These are phyloP conservation scores for Hofmannophila pseudospretella DNA, from an alignment of 2,888 invertebrate species.

Conservation along the genomic window DNA sequence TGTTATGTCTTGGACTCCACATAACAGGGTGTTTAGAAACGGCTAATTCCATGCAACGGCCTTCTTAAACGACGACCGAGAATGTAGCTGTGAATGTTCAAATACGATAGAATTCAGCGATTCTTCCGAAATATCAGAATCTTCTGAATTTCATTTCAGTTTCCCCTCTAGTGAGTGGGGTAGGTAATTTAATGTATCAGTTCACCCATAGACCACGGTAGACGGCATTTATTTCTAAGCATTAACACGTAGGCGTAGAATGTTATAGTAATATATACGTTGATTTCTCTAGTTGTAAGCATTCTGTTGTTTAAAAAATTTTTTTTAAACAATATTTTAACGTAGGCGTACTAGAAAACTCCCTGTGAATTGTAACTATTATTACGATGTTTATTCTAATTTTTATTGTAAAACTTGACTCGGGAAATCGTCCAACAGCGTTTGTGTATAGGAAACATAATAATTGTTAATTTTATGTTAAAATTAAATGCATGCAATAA, in stretches of 20 bases:
- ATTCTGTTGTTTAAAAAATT: constrained; percentile 58
- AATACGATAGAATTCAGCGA: too few species aligned
- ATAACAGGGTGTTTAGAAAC: too few species aligned
- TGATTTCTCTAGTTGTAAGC: constrained; percentile 71
- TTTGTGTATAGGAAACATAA: constrained; percentile 51
- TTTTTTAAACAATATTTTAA: constrained; percentile 36
- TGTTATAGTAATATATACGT: constrained; percentile 77
- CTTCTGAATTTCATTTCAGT: too few species aligned
- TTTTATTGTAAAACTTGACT: constrained; percentile 19
- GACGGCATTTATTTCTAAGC: constrained; percentile 73
- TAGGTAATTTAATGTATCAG: too few species aligned
- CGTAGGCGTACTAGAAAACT: constrained; percentile 25
- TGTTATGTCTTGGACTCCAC: too few species aligned
- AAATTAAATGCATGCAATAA: constrained; percentile 68
- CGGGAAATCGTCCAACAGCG: constrained; percentile 56
- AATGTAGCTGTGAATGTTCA: too few species aligned
- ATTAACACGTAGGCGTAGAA: constrained; percentile 64
- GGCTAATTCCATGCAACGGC: too few species aligned
- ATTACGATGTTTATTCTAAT: constrained; percentile 19
- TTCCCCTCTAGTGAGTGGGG: too few species aligned
- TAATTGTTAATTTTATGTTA: constrained; percentile 63
- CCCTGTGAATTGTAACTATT: constrained; percentile 32
- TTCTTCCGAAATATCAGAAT: too few species aligned
- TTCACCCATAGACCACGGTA: constrained; percentile 47
- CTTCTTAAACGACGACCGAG: too few species aligned